Percentiles rank a stretch among this genome's conserved stretches.
Conservation (phyloP, 2,113 vertebrate genomes). For the Ptychochromis oligacanthus region DNA sequence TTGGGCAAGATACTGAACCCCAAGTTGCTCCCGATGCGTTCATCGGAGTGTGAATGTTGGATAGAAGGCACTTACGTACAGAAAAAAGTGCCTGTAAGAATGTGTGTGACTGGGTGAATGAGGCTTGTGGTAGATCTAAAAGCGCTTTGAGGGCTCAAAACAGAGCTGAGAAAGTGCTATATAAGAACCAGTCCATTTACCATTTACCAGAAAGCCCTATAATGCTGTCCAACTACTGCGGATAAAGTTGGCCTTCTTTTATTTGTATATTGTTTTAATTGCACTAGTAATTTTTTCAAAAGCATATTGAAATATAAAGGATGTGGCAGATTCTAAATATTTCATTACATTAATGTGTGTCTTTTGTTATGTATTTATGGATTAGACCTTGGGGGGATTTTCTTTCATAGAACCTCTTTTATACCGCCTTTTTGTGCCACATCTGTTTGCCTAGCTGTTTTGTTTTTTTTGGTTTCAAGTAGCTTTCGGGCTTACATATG, state of each 20-base stretch:
- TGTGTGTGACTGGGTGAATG: too few relatives aligned
- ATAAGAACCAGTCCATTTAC: too few relatives aligned
- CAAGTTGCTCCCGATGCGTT: too few relatives aligned
- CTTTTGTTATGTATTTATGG: slow-evolving; percentile 29
- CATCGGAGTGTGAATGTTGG: too few relatives aligned
- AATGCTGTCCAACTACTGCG: neutral
- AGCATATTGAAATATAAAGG: neutral
- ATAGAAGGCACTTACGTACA: too few relatives aligned
- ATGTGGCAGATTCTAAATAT: slow-evolving; percentile 6
- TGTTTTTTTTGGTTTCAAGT: neutral
- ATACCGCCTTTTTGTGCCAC: slow-evolving; percentile 27
- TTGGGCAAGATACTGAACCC: too few relatives aligned
- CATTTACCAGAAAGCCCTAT: neutral
- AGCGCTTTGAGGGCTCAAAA: too few relatives aligned
- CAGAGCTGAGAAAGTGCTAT: too few relatives aligned
- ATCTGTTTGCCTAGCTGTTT: slow-evolving; percentile 40
- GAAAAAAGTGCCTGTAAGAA: too few relatives aligned
- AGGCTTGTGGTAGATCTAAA: too few relatives aligned
- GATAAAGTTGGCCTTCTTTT: neutral
- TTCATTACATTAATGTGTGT: slow-evolving; percentile 30
- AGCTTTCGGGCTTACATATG: slow-evolving; percentile 20
- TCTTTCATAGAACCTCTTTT: slow-evolving; percentile 40
- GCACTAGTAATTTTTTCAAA: neutral
- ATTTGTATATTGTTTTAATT: neutral
- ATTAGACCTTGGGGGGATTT: slow-evolving; percentile 48